Conservation (phyloP, 2,797 vertebrate genomes). For the Clarias laeviceps region DNA sequence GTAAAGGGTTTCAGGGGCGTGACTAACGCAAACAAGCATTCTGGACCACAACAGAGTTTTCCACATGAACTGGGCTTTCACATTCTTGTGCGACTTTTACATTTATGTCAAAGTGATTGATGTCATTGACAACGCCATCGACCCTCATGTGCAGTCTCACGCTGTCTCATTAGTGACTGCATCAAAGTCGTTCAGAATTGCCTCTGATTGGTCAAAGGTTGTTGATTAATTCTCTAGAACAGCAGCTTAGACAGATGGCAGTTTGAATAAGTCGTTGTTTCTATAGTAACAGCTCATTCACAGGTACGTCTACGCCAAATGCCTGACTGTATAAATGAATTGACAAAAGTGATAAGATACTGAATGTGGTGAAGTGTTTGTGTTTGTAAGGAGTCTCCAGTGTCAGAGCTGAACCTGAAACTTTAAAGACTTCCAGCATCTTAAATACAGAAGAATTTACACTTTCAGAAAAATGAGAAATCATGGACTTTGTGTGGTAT, state of each 20-base stretch:
- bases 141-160: too few species aligned
- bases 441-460: neutral
- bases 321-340: neutral
- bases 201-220: neutral
- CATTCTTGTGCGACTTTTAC: too few species aligned
- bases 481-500: neutral
- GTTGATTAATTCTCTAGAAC: neutral
- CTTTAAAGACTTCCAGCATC: neutral
- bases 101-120: too few species aligned
- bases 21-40: too few species aligned
- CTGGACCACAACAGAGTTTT: too few species aligned
- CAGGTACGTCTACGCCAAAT: neutral
- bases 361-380: neutral
- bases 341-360: neutral
- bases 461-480: neutral
- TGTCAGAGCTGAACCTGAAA: neutral
- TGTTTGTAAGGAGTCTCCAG: neutral
- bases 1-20: neutral
- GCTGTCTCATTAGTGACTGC: too few species aligned
- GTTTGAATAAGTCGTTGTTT: neutral
- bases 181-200: too few species aligned
- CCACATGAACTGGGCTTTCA: too few species aligned
- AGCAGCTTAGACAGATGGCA: neutral
- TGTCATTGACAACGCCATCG: too few species aligned
- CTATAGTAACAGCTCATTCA: neutral